Percentiles rank a stretch among this genome's conserved stretches.
Conservation (phyloP, 2,888 invertebrate genomes). For the Acrocera orbiculus region DNA sequence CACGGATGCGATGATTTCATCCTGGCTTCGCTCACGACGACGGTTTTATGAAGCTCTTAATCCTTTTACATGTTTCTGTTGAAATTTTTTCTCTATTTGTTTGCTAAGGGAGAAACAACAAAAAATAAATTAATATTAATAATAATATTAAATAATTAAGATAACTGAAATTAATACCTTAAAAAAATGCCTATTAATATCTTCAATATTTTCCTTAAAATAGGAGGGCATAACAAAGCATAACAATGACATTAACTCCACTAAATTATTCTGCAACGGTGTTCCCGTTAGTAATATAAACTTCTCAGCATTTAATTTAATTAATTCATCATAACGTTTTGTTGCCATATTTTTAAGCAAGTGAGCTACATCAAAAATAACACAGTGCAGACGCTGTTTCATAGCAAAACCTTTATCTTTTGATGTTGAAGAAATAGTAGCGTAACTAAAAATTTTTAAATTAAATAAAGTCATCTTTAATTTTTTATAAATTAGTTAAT, state of each 20-base stretch:
- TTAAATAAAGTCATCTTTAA: neutral
- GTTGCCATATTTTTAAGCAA: conserved; percentile 97
- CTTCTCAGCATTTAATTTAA: conserved; percentile 72
- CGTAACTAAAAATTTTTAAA: conserved; percentile 19
- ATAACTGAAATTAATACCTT: conserved; percentile 42
- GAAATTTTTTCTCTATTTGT: conserved; percentile 50
- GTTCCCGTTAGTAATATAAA: conserved; percentile 86
- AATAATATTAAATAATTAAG: too few species aligned
- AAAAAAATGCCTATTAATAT: conserved; percentile 73
- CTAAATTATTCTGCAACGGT: conserved; percentile 86
- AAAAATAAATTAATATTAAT: conserved; percentile 14
- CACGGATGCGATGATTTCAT: too few species aligned
- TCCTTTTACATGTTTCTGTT: conserved; percentile 74
- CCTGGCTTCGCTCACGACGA: too few species aligned
- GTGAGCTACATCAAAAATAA: conserved; percentile 93
- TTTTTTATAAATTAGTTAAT: conserved; percentile 2
- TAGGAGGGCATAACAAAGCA: conserved; percentile 94
- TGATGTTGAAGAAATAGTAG: conserved; percentile 47
- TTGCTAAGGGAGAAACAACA: conserved; percentile 6
- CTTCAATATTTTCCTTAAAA: conserved; percentile 74
- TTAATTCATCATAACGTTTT: conserved; percentile 70
- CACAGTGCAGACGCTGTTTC: conserved; percentile 75
- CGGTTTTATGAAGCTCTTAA: conserved; percentile 90
- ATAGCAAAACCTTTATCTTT: conserved; percentile 85
- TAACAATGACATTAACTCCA: conserved; percentile 87